Evolutionary conservation across 2,797 vertebrate species (phyloP).

Genomic region (Oreochromis mossambicus): DNA sequence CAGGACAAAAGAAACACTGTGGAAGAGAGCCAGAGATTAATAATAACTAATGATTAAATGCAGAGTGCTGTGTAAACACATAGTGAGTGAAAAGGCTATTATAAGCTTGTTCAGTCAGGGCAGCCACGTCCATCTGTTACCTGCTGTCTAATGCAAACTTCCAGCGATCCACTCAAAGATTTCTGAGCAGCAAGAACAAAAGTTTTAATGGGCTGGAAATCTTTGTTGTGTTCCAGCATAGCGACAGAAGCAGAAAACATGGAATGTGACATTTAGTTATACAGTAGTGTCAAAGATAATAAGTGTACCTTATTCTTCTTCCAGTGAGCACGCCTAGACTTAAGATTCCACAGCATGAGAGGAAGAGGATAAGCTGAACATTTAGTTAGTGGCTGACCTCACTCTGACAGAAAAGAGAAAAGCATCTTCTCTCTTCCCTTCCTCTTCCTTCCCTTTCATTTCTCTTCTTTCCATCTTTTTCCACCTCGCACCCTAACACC

Average conservation of each 20-base stretch:
- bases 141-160: neutral
- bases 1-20: neutral
- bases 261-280: slow-evolving; percentile 15
- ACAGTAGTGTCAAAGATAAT: neutral
- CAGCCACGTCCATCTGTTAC: neutral
- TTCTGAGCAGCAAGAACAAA: neutral
- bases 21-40: neutral
- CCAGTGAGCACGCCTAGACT: neutral
- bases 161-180: neutral
- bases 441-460: neutral
- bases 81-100: neutral
- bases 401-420: neutral
- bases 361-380: neutral
- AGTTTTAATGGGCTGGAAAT: neutral
- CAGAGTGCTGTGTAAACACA: neutral
- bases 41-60: neutral
- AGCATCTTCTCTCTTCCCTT: neutral
- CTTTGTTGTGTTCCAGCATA: neutral
- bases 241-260: neutral
- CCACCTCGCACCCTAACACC: neutral
- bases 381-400: slow-evolving; percentile 1
- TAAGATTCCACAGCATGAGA: neutral
- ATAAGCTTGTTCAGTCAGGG: neutral
- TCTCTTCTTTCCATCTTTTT: neutral
- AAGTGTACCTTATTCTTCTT: neutral